Evolutionary conservation across 2,888 invertebrate genomes (phyloP).

Genomic region (Eledona agricola): DNA sequence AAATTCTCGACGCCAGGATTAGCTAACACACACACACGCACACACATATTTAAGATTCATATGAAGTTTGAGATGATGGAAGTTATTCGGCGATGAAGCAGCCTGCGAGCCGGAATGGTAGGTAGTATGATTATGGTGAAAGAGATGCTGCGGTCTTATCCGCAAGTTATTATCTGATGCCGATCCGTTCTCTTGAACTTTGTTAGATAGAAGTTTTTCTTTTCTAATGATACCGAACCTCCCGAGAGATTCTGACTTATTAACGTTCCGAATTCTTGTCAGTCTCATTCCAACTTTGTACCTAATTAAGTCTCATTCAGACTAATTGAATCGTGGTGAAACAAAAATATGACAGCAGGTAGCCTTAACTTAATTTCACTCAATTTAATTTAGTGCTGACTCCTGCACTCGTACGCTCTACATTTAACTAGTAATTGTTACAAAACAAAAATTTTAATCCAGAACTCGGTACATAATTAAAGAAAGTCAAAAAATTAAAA

Average conservation of each 20-base stretch:
- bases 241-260: slow-evolving; percentile 21
- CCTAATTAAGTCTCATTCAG: slow-evolving; percentile 34
- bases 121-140: slow-evolving; percentile 2
- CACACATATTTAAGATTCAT: slow-evolving; percentile 2
- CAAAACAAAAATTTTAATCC: no score
- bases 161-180: slow-evolving; percentile 9
- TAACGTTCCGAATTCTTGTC: slow-evolving; percentile 23
- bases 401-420: no score
- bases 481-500: no score
- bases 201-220: slow-evolving; percentile 19
- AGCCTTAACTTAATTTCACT: no score
- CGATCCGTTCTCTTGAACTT: slow-evolving; percentile 5
- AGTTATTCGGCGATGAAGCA: slow-evolving; percentile 4
- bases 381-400: no score
- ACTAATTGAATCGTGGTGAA: no score
- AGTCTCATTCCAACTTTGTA: slow-evolving; percentile 24
- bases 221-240: slow-evolving; percentile 16
- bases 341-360: no score
- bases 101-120: no score
- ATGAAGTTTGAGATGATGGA: background rate
- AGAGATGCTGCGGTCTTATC: slow-evolving; percentile 5
- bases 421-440: no score
- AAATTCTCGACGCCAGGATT: background rate
- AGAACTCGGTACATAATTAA: no score
- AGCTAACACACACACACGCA: slow-evolving; percentile 3